Evolutionary conservation across 1,140 invertebrate genomes (phyloP).

Genomic region (Drosophila leontia): DNA sequence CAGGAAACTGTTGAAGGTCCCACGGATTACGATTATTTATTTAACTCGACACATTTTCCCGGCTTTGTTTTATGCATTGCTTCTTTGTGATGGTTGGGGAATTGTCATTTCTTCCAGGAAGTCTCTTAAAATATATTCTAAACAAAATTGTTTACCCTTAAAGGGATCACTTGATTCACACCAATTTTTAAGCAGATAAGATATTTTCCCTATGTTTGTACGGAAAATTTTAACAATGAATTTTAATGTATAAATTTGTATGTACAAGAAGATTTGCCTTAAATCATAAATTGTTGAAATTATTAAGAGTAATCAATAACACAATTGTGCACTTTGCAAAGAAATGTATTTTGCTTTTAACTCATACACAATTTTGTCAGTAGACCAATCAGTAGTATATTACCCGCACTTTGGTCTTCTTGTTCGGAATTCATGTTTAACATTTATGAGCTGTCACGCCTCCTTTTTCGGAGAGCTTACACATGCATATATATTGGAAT

Average conservation of each 20-base stretch:
- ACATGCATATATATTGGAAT: background rate
- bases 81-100: background rate
- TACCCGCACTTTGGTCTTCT: slow-evolving; percentile 16
- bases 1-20: slow-evolving; percentile 22
- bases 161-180: no score
- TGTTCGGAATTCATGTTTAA: slow-evolving; percentile 31
- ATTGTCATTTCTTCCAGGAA: background rate
- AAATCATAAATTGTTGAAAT: background rate
- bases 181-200: no score
- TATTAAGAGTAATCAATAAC: slow-evolving; percentile 12
- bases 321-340: slow-evolving; percentile 18
- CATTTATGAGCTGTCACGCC: slow-evolving; percentile 58
- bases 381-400: background rate
- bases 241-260: no score
- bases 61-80: slow-evolving; percentile 11
- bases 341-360: slow-evolving; percentile 1
- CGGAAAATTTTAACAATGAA: no score
- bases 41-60: slow-evolving; percentile 24
- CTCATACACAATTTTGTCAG: background rate
- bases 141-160: background rate
- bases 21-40: slow-evolving; percentile 29
- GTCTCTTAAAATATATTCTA: background rate
- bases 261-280: no score
- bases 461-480: slow-evolving; percentile 5
- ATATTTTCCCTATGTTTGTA: no score